These are phyloP conservation scores for Cantharis rustica DNA, from an alignment of 2,888 invertebrate genomes.

Conservation along the genomic window DNA sequence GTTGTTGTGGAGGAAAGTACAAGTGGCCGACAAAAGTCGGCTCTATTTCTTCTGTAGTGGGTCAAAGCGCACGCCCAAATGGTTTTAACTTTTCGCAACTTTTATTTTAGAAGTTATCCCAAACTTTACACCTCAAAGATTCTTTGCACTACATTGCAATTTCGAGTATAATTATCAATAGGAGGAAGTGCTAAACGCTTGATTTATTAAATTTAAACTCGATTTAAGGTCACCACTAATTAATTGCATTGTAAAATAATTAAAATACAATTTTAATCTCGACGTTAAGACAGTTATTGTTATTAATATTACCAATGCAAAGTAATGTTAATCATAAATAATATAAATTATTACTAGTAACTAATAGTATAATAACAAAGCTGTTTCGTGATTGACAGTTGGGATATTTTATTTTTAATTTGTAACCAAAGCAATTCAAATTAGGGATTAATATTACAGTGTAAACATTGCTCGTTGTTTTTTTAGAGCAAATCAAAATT, in stretches of 20 bases:
- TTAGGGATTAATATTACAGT: neutral
- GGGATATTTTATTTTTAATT: neutral
- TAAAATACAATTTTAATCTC: neutral
- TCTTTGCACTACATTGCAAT: neutral
- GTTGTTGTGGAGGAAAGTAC: conserved; percentile 28
- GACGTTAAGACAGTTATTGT: neutral
- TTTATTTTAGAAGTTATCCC: conserved; percentile 51
- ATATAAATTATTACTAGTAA: neutral
- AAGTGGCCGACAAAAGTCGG: conserved; percentile 17
- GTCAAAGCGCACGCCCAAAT: conserved; percentile 46
- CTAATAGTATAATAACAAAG: neutral
- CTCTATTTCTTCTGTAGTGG: conserved; percentile 35
- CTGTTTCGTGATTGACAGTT: neutral
- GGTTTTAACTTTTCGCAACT: conserved; percentile 50
- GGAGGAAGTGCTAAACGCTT: neutral
- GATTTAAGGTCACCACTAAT: conserved; percentile 32
- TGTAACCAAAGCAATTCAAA: neutral
- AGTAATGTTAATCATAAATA: neutral
- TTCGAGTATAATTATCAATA: neutral
- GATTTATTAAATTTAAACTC: neutral
- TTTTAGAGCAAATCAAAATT: neutral
- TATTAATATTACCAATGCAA: neutral
- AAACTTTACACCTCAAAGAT: conserved; percentile 42
- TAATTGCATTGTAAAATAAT: conserved; percentile 18
- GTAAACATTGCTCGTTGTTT: neutral